A percentile compares a stretch with the other conserved stretches of the same genome.
These are phyloP conservation scores for Xiphophorus hellerii DNA, from an alignment of 2,113 vertebrate species.

Conservation along the genomic window DNA sequence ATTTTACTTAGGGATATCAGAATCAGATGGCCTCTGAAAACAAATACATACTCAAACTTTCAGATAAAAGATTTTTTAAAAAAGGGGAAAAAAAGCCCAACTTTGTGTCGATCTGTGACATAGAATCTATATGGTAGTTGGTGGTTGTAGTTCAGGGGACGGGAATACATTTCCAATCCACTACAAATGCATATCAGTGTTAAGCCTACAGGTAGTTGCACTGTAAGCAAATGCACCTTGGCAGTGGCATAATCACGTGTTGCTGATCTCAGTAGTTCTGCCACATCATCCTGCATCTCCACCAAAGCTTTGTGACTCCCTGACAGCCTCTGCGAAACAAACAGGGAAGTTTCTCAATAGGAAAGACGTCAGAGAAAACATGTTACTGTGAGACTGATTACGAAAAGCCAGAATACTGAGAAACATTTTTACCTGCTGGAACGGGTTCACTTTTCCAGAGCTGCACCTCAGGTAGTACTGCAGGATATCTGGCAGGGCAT, in stretches of 20 bases:
- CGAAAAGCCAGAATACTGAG: neutral
- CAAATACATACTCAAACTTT: too few relatives aligned
- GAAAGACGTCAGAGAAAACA: too few relatives aligned
- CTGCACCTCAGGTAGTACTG: conserved; percentile 91
- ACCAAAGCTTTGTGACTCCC: conserved; percentile 94
- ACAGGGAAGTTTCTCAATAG: neutral
- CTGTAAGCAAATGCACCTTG: conserved; percentile 81
- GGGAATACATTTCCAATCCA: neutral
- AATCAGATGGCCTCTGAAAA: too few relatives aligned
- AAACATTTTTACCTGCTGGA: conserved; percentile 87
- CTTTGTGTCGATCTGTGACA: too few relatives aligned
- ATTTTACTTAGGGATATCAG: too few relatives aligned
- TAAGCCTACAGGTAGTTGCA: conserved; percentile 17
- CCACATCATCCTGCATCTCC: conserved; percentile 93
- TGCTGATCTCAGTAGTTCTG: conserved; percentile 85
- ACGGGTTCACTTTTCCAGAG: conserved; percentile 86
- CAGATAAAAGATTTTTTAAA: too few relatives aligned
- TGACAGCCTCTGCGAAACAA: conserved; percentile 86
- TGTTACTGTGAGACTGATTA: too few relatives aligned
- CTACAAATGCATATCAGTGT: neutral
- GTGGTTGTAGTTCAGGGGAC: neutral
- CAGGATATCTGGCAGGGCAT: conserved; percentile 82
- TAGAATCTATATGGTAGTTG: neutral
- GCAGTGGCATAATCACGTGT: conserved; percentile 85
- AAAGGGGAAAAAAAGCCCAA: too few relatives aligned